Evolutionary conservation across 2,888 invertebrate species (phyloP).

Genomic region (Heliconius erato): DNA sequence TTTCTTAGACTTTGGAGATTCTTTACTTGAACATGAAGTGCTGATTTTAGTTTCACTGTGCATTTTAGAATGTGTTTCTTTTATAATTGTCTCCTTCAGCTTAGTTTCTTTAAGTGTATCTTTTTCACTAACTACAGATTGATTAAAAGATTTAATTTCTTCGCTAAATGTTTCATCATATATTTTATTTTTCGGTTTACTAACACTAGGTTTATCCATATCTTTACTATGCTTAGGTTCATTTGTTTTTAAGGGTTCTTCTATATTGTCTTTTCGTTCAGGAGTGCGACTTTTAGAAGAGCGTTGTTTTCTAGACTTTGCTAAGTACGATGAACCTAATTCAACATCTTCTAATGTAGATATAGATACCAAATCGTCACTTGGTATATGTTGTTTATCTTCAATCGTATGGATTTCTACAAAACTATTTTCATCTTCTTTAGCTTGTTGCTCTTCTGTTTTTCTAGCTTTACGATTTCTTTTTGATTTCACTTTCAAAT

Average conservation of each 20-base stretch:
- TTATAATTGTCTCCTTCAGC: slow-evolving; percentile 36
- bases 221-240: slow-evolving; percentile 57
- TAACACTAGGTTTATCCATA: slow-evolving; percentile 55
- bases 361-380: slow-evolving; percentile 77
- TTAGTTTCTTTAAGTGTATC: slow-evolving; percentile 35
- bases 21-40: slow-evolving; percentile 57
- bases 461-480: slow-evolving; percentile 70
- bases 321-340: slow-evolving; percentile 61
- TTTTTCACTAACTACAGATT: slow-evolving; percentile 33
- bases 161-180: slow-evolving; percentile 41
- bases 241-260: slow-evolving; percentile 56
- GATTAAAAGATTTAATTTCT: slow-evolving; percentile 18
- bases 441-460: slow-evolving; percentile 67
- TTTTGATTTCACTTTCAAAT: slow-evolving; percentile 71
- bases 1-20: slow-evolving; percentile 67
- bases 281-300: slow-evolving; percentile 67
- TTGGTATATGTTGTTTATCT: slow-evolving; percentile 69
- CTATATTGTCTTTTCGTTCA: slow-evolving; percentile 60
- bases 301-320: slow-evolving; percentile 70
- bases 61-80: slow-evolving; percentile 30
- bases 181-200: slow-evolving; percentile 53
- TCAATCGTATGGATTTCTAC: slow-evolving; percentile 82
- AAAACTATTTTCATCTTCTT: slow-evolving; percentile 78
- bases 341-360: slow-evolving; percentile 74
- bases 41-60: slow-evolving; percentile 44